Evolutionary conservation across 2,888 invertebrate genomes (phyloP).

Genomic region (Scelioninae gen. 2): DNA sequence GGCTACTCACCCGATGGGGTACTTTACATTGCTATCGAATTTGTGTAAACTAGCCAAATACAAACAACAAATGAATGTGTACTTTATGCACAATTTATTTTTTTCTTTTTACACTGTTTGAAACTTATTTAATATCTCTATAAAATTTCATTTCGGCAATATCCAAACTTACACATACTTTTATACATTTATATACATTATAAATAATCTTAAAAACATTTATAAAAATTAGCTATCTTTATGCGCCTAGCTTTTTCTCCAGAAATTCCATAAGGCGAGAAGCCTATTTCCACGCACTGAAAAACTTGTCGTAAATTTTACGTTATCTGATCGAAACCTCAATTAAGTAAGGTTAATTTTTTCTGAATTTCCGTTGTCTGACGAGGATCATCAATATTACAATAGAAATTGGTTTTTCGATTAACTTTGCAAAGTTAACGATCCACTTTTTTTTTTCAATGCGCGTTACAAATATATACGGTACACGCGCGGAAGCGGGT

Average conservation of each 20-base stretch:
- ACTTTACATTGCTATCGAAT: too few species aligned
- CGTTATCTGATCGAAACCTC: neutral
- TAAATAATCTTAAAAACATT: slow-evolving; percentile 43
- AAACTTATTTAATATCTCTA: slow-evolving; percentile 23
- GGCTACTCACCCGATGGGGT: too few species aligned
- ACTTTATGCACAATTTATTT: slow-evolving; percentile 20
- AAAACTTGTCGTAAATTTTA: slow-evolving; percentile 27
- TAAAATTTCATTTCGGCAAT: slow-evolving; percentile 32
- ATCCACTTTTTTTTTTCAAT: slow-evolving; percentile 1
- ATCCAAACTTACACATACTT: slow-evolving; percentile 43
- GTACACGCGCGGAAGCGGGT: slow-evolving; percentile 6
- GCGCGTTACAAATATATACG: slow-evolving; percentile 12
- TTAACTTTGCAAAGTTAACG: slow-evolving; percentile 19
- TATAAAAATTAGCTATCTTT: slow-evolving; percentile 33
- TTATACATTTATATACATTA: slow-evolving; percentile 53
- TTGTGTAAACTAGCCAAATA: too few species aligned
- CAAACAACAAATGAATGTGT: too few species aligned
- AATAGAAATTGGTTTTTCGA: neutral
- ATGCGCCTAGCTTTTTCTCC: slow-evolving; percentile 4
- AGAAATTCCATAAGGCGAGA: slow-evolving; percentile 1
- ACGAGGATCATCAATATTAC: neutral
- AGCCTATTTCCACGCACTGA: slow-evolving; percentile 1
- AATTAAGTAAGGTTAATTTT: too few species aligned
- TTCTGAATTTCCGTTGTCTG: too few species aligned
- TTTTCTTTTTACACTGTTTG: slow-evolving; percentile 34